Conservation (phyloP, 1,140 invertebrate genomes). For the Pseudomyrmex cubaensis region DNA sequence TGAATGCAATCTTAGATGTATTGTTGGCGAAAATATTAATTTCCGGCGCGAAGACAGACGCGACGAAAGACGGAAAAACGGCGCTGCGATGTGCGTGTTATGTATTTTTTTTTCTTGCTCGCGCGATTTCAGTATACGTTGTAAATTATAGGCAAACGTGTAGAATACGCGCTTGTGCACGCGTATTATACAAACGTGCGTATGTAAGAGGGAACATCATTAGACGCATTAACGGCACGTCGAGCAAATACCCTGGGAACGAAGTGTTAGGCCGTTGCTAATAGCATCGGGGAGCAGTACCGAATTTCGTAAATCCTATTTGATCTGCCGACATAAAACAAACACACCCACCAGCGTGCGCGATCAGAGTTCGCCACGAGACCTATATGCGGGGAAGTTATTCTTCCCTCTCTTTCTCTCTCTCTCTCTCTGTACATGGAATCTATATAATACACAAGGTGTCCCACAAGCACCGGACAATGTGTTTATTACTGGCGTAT, state of each 20-base stretch:
- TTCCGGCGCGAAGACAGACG: neutral
- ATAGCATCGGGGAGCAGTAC: conserved; percentile 50
- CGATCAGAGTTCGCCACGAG: conserved; percentile 56
- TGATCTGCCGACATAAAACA: conserved; percentile 81
- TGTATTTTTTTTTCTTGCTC: neutral
- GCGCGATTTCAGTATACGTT: conserved; percentile 15
- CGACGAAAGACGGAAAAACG: conserved; percentile 10
- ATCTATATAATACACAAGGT: conserved; percentile 29
- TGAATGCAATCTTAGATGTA: conserved; percentile 30
- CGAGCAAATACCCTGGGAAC: conserved; percentile 64
- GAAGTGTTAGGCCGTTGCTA: conserved; percentile 32
- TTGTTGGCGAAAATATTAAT: conserved; percentile 53
- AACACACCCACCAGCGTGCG: conserved; percentile 74
- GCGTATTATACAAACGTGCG: neutral
- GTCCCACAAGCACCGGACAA: neutral
- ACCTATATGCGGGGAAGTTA: conserved; percentile 67
- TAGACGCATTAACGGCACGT: conserved; percentile 31
- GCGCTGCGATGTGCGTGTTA: too few species aligned
- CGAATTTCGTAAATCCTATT: conserved; percentile 80
- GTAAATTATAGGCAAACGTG: neutral
- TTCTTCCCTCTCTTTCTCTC: too few species aligned
- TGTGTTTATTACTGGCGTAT: too few species aligned
- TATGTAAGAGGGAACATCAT: conserved; percentile 47
- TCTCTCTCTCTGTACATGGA: neutral
- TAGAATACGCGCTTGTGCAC: too few species aligned